phyloP scores from a whole-genome alignment of 2,113 vertebrate genomes.

The Vicugna pacos region DNA sequence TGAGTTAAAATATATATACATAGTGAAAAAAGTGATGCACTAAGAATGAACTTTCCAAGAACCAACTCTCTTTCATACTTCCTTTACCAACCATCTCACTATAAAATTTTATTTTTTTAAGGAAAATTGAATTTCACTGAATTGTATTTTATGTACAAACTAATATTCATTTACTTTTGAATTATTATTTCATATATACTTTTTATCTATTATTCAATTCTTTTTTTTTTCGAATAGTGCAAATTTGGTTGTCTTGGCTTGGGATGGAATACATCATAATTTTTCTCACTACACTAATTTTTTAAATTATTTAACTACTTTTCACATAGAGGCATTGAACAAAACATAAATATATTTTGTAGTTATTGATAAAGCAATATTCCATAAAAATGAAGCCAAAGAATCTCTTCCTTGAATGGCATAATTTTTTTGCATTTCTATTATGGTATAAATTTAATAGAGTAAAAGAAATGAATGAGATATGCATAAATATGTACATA shows the following conservation, averaged over 20 bases:
- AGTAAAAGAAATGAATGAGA: neutral
- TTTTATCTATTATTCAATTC: neutral
- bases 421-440: neutral
- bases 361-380: neutral
- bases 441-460: neutral
- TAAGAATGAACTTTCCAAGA: conserved; percentile 17
- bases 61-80: neutral
- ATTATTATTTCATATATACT: neutral
- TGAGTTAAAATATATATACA: neutral
- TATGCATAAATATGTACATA: neutral
- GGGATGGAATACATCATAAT: neutral
- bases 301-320: neutral
- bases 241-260: conserved; percentile 6
- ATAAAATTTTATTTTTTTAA: neutral
- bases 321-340: neutral
- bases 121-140: neutral
- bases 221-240: neutral
- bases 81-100: neutral
- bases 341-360: neutral
- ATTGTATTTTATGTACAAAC: neutral
- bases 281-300: neutral
- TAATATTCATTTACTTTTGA: neutral
- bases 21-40: neutral
- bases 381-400: neutral
- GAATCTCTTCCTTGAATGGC: neutral